These are phyloP conservation scores for Liopterus haemorrhoidalis DNA, from an alignment of 2,888 invertebrate genomes.

Conservation along the genomic window DNA sequence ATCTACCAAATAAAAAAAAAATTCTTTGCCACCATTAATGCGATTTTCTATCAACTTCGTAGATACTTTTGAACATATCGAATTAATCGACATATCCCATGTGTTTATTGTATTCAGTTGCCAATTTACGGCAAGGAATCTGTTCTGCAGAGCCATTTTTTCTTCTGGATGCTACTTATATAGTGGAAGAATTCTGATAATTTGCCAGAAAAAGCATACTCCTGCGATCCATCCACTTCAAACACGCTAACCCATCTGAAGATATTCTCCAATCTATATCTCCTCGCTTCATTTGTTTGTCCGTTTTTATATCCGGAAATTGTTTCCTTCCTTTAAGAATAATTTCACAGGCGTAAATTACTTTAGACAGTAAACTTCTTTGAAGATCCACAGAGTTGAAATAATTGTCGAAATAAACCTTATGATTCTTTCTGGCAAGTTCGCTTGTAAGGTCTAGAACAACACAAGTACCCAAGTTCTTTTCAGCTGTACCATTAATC, in stretches of 20 bases:
- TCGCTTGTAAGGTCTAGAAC: not conserved
- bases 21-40: slow-evolving; percentile 29
- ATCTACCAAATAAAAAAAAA: slow-evolving; percentile 20
- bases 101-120: slow-evolving; percentile 25
- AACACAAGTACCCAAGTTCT: not conserved
- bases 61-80: slow-evolving; percentile 25
- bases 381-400: slow-evolving; percentile 28
- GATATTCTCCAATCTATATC: slow-evolving; percentile 28
- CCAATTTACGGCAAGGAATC: slow-evolving; percentile 24
- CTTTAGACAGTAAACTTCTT: slow-evolving; percentile 20
- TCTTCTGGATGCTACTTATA: slow-evolving; percentile 19
- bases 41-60: slow-evolving; percentile 24
- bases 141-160: slow-evolving; percentile 18
- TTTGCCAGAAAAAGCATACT: slow-evolving; percentile 27
- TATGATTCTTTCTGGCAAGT: not conserved
- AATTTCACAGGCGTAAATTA: slow-evolving; percentile 31
- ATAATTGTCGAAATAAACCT: slow-evolving; percentile 1
- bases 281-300: slow-evolving; percentile 27
- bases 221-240: slow-evolving; percentile 30
- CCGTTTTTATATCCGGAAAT: slow-evolving; percentile 22
- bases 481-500: not conserved
- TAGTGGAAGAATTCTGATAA: slow-evolving; percentile 20
- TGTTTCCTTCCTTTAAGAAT: slow-evolving; percentile 25
- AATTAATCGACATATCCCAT: slow-evolving; percentile 26
- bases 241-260: slow-evolving; percentile 24